Conservation (phyloP, 2,888 invertebrate genomes). For the Lampropteryx suffumata region DNA sequence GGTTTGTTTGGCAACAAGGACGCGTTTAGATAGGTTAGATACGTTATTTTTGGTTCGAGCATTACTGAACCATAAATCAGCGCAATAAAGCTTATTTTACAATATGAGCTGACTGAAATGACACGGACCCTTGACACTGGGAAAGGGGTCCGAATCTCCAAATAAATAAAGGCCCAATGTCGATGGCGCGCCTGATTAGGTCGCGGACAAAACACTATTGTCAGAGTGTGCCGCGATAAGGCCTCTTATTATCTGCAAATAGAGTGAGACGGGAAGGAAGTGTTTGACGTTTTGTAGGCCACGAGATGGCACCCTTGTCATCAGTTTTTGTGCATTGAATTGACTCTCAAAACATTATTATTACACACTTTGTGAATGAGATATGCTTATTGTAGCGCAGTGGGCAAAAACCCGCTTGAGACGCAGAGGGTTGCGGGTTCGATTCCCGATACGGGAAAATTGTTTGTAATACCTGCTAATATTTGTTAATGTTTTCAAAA, state of each 20-base stretch:
- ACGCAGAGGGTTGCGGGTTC: no score
- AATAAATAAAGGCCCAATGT: constrained; percentile 10
- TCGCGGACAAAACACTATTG: constrained; percentile 32
- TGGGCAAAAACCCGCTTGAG: no score
- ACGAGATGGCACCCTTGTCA: constrained; percentile 2
- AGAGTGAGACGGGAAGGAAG: constrained; percentile 1
- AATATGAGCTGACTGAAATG: not conserved
- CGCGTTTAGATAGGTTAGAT: not conserved
- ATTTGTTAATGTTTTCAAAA: no score
- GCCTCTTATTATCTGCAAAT: constrained; percentile 8
- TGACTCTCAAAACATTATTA: not conserved
- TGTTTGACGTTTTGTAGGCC: not conserved
- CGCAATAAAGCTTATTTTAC: not conserved
- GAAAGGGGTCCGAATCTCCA: constrained; percentile 3
- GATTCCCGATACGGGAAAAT: no score
- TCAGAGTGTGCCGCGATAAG: constrained; percentile 28
- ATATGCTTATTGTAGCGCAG: no score
- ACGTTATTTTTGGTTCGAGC: no score
- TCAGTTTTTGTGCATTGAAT: not conserved
- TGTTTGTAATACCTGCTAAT: no score
- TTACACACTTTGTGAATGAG: no score
- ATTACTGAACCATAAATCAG: not conserved
- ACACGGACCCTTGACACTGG: not conserved
- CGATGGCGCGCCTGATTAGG: constrained; percentile 34
- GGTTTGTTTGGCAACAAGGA: no score